phyloP scores from a whole-genome alignment of 1,140 invertebrate genomes.

The Nixonia krombeini region DNA sequence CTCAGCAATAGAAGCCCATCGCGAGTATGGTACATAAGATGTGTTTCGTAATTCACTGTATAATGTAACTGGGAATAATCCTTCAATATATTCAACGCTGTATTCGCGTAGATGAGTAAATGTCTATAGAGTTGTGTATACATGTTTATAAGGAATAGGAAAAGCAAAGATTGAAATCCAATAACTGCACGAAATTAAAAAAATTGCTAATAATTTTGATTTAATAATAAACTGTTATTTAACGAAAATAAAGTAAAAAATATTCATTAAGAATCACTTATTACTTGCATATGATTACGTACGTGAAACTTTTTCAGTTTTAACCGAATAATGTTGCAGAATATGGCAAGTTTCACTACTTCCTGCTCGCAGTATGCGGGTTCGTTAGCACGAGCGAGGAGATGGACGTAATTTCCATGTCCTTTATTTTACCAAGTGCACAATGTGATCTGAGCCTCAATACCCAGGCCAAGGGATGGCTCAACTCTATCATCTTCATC shows the following conservation, averaged over 20 bases:
- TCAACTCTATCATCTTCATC: conserved; percentile 87
- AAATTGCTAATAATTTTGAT: too few relatives aligned
- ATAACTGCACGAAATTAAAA: too few relatives aligned
- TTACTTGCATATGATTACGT: not conserved
- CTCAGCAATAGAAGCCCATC: conserved; percentile 3
- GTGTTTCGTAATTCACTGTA: conserved; percentile 24
- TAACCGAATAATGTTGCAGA: conserved; percentile 73
- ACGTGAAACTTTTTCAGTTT: not conserved
- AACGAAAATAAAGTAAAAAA: too few relatives aligned
- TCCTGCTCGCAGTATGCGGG: conserved; percentile 89
- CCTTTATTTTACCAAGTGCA: conserved; percentile 93
- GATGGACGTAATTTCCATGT: conserved; percentile 96
- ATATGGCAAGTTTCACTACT: conserved; percentile 93
- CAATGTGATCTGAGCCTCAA: conserved; percentile 91
- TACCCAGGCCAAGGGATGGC: conserved; percentile 90
- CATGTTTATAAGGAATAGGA: too few relatives aligned
- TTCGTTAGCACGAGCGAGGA: conserved; percentile 95
- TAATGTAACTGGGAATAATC: conserved; percentile 12
- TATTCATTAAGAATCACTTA: not conserved
- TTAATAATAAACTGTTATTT: too few relatives aligned
- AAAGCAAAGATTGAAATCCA: too few relatives aligned
- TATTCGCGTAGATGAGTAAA: too few relatives aligned
- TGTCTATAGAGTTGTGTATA: too few relatives aligned
- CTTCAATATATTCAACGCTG: conserved; percentile 9
- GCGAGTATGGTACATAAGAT: conserved; percentile 7